Conservation (phyloP, 1,140 invertebrate species). For the Penaeus japonicus region DNA sequence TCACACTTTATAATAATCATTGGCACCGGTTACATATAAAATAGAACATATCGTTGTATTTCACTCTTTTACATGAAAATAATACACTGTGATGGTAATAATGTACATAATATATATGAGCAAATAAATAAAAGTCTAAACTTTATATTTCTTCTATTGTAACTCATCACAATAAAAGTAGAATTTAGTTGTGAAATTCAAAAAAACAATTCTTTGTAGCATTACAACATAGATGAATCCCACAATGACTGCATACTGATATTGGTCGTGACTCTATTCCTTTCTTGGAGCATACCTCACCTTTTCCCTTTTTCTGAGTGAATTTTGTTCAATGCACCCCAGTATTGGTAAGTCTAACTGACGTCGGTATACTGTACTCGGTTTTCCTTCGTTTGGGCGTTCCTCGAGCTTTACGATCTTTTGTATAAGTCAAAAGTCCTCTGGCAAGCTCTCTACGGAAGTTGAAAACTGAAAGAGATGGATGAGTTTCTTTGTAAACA, state of each 20-base stretch:
- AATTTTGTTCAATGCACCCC: conserved; percentile 63
- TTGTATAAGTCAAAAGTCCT: conserved; percentile 18
- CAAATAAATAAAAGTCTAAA: too few species aligned
- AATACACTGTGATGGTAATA: too few species aligned
- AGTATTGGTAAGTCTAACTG: conserved; percentile 62
- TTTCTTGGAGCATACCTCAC: conserved; percentile 63
- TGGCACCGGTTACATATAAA: too few species aligned
- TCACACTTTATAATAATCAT: too few species aligned
- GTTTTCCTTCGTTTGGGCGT: background rate
- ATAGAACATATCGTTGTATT: too few species aligned
- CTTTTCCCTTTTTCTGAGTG: conserved; percentile 61
- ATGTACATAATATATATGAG: too few species aligned
- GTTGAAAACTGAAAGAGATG: background rate
- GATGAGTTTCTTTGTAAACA: conserved; percentile 52
- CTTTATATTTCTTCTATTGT: too few species aligned
- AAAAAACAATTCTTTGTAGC: conserved; percentile 63
- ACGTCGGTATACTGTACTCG: conserved; percentile 3
- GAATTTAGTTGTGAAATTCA: conserved; percentile 60
- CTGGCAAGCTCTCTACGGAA: conserved; percentile 14
- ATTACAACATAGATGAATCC: conserved; percentile 62
- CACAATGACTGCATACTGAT: conserved; percentile 62
- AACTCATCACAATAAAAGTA: too few species aligned
- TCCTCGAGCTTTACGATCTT: background rate
- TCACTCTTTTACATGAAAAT: too few species aligned
- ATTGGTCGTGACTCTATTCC: conserved; percentile 62